phyloP scores from a whole-genome alignment of 2,113 vertebrate species.

The Apistogramma diplotaenia region DNA sequence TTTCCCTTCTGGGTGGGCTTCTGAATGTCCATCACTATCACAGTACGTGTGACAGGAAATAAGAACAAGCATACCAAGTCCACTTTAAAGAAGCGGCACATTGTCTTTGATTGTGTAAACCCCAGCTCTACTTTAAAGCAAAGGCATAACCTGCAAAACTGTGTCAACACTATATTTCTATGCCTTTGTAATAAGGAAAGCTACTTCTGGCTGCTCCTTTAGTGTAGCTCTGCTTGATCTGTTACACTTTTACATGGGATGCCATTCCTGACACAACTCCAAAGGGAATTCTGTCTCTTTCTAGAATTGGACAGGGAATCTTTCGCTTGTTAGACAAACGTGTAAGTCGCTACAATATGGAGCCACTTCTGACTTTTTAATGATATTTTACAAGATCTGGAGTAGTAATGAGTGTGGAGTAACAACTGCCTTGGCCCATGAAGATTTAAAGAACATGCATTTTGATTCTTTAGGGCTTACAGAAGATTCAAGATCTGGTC shows the following conservation, averaged over 20 bases:
- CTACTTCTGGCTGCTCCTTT: neutral
- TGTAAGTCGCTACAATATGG: fast-evolving
- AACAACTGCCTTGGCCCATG: too few relatives aligned
- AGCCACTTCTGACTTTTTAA: neutral
- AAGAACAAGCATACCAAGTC: neutral
- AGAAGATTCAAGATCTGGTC: neutral
- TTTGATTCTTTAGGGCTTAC: too few relatives aligned
- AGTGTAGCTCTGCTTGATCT: fast-evolving
- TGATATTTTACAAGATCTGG: too few relatives aligned
- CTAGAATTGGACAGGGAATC: too few relatives aligned
- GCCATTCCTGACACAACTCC: neutral
- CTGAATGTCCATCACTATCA: neutral
- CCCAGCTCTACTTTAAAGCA: too few relatives aligned
- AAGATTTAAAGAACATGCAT: too few relatives aligned
- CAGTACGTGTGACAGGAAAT: neutral
- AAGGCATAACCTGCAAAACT: too few relatives aligned
- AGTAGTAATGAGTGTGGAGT: too few relatives aligned
- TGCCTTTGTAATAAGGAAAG: neutral
- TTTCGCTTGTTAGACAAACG: neutral
- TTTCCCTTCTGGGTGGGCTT: neutral
- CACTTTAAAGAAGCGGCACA: neutral
- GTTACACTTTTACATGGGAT: neutral
- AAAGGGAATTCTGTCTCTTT: too few relatives aligned
- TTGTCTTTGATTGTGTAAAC: neutral
- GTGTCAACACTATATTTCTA: neutral